These are phyloP conservation scores for Coilia nasus DNA, from an alignment of 2,797 vertebrate genomes.

Conservation along the genomic window DNA sequence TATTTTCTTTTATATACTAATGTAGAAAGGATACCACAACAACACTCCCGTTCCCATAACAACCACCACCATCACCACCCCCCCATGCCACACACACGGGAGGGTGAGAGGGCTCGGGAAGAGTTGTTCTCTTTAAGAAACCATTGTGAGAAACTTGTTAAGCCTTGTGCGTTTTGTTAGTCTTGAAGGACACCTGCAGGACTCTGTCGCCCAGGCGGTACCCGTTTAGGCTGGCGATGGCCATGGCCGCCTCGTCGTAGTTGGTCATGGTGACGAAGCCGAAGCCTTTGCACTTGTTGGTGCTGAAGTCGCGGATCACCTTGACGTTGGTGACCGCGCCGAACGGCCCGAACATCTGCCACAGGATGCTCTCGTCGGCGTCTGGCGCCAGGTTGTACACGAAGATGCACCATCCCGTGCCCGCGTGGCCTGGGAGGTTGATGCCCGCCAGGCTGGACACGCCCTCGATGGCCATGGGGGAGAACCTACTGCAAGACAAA, in stretches of 20 bases:
- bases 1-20: slow-evolving; percentile 85
- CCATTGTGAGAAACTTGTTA: slow-evolving; percentile 64
- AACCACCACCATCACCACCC: not conserved
- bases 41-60: slow-evolving; percentile 41
- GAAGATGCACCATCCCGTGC: slow-evolving; percentile 98
- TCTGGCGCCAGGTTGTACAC: slow-evolving; percentile 98
- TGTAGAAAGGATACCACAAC: slow-evolving; percentile 86
- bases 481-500: slow-evolving; percentile 83
- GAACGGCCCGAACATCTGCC: slow-evolving; percentile 99
- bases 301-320: slow-evolving; percentile 98
- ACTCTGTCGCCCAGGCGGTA: slow-evolving; percentile 97
- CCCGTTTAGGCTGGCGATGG: slow-evolving; percentile 97
- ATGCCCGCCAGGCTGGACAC: slow-evolving; percentile 97
- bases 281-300: slow-evolving; percentile 99
- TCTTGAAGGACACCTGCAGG: slow-evolving; percentile 99
- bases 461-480: slow-evolving; percentile 96
- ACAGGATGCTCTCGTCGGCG: slow-evolving; percentile 96
- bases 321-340: slow-evolving; percentile 98
- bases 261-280: slow-evolving; percentile 99
- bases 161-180: slow-evolving; percentile 99
- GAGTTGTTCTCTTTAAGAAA: slow-evolving; percentile 9
- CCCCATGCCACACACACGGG: no score
- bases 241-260: slow-evolving; percentile 98
- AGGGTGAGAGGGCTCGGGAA: not conserved
- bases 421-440: slow-evolving; percentile 94